Percentiles rank a stretch among this genome's conserved stretches.
phyloP scores from a whole-genome alignment of 1,140 invertebrate species.

The Ylistrum balloti region DNA sequence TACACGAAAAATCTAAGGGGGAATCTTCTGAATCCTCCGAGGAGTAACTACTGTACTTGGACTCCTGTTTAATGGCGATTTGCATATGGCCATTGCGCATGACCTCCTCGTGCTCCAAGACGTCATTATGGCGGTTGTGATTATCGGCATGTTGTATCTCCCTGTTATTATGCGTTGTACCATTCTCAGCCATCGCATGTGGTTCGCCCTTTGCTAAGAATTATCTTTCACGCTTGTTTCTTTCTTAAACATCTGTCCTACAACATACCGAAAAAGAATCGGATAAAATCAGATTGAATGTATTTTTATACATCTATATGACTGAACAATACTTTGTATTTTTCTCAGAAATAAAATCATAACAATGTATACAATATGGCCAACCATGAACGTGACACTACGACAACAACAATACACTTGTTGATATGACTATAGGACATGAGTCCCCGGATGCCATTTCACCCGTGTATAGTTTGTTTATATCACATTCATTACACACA shows the following conservation, averaged over 20 bases:
- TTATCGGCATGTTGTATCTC: constrained; percentile 44
- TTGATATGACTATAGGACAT: background rate
- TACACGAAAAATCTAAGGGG: constrained; percentile 70
- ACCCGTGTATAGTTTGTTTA: background rate
- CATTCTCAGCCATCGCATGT: constrained; percentile 56
- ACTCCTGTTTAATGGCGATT: constrained; percentile 44
- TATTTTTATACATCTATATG: background rate
- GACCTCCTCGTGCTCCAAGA: constrained; percentile 20
- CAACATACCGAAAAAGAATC: constrained; percentile 9
- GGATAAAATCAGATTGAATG: background rate
- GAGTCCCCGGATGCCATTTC: background rate
- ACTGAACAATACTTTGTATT: background rate
- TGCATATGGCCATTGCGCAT: constrained; percentile 56
- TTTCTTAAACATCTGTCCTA: constrained; percentile 48
- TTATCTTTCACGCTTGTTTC: constrained; percentile 20
- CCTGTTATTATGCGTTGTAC: constrained; percentile 19
- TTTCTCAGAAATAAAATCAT: background rate
- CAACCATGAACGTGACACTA: background rate
- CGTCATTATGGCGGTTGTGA: constrained; percentile 36
- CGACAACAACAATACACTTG: background rate
- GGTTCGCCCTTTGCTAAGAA: background rate
- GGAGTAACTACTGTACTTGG: constrained; percentile 54
- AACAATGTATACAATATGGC: background rate
- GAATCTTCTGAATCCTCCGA: constrained; percentile 66
- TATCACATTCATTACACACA: background rate